phyloP scores from a whole-genome alignment of 2,113 vertebrate species.

The Coptodon rendalli region DNA sequence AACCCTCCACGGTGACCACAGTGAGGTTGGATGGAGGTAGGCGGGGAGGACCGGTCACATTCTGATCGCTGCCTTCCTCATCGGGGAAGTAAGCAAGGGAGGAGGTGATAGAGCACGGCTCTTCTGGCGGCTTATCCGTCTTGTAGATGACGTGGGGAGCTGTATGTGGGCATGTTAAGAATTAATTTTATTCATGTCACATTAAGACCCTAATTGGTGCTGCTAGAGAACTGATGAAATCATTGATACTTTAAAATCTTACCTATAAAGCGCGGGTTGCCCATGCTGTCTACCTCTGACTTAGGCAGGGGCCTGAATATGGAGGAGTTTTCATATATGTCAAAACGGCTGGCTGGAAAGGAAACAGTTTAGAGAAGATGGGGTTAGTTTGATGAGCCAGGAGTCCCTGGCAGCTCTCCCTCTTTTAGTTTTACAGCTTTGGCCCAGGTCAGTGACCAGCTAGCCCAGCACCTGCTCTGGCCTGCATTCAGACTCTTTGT shows the following conservation, averaged over 20 bases:
- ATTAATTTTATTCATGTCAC: not conserved
- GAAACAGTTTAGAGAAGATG: slow-evolving; percentile 12
- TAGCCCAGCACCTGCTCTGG: slow-evolving; percentile 37
- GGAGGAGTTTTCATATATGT: slow-evolving; percentile 75
- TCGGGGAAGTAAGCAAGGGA: slow-evolving; percentile 82
- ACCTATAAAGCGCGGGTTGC: slow-evolving; percentile 88
- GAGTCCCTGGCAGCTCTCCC: slow-evolving; percentile 31
- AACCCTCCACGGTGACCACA: slow-evolving; percentile 93
- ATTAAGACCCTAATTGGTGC: not conserved
- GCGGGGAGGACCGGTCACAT: slow-evolving; percentile 78
- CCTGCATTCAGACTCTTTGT: not conserved
- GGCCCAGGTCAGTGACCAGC: not conserved
- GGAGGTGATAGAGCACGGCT: slow-evolving; percentile 92
- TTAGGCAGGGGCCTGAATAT: slow-evolving; percentile 85
- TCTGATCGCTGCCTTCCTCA: slow-evolving; percentile 73
- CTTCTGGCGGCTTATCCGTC: slow-evolving; percentile 81
- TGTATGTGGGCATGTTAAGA: slow-evolving; percentile 27
- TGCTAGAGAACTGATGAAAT: not conserved
- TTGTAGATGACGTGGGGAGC: slow-evolving; percentile 90
- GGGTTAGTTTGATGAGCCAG: slow-evolving; percentile 13
- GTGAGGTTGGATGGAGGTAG: slow-evolving; percentile 89
- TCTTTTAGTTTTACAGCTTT: slow-evolving; percentile 28
- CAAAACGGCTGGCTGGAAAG: slow-evolving; percentile 59
- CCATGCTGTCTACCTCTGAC: slow-evolving; percentile 86
- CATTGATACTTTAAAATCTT: slow-evolving; percentile 19